phyloP scores from a whole-genome alignment of 2,113 vertebrate species.

The Eudyptes chrysolophus region DNA sequence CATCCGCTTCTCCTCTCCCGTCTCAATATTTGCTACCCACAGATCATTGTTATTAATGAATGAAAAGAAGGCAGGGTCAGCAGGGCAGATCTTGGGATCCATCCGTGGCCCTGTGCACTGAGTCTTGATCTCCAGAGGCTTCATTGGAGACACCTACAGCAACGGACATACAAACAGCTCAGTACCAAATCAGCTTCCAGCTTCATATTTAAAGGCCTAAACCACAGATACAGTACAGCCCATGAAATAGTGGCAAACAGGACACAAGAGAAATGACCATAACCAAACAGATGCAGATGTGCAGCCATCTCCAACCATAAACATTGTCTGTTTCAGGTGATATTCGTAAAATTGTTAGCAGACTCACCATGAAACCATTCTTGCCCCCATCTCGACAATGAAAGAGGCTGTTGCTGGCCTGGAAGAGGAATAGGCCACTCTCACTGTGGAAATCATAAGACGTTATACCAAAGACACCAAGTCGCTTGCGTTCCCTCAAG shows the following conservation, averaged over 20 bases:
- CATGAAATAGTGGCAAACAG: not conserved
- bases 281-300: not conserved
- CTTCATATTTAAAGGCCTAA: not conserved
- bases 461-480: constrained; percentile 95
- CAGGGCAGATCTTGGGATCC: constrained; percentile 96
- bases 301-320: not conserved
- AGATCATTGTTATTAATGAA: constrained; percentile 95
- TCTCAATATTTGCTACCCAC: constrained; percentile 92
- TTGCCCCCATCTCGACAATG: constrained; percentile 93
- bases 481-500: constrained; percentile 90
- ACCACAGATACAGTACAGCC: not conserved
- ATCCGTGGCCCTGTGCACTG: constrained; percentile 93
- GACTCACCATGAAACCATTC: constrained; percentile 94
- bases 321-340: not conserved
- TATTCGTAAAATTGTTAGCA: not conserved
- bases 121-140: constrained; percentile 94
- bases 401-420: constrained; percentile 98
- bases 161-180: not conserved
- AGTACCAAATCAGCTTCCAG: not conserved
- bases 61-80: constrained; percentile 89
- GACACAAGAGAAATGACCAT: not conserved
- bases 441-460: constrained; percentile 95
- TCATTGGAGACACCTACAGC: constrained; percentile 87
- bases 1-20: constrained; percentile 86
- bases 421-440: constrained; percentile 96